phyloP scores from a whole-genome alignment of 2,888 invertebrate species.

The Calephelis perditalis region DNA sequence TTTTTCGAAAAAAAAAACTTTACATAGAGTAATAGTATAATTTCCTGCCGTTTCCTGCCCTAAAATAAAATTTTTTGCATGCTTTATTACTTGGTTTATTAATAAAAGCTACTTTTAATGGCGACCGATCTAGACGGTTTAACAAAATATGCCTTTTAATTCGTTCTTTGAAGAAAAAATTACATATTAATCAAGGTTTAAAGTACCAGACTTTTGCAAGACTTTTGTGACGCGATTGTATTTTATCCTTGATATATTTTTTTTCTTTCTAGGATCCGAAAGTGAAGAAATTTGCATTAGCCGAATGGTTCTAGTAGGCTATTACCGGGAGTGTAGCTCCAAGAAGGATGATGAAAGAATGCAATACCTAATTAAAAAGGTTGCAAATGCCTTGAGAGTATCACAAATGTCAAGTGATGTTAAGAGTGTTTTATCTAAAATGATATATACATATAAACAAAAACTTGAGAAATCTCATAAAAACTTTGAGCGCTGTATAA shows the following conservation, averaged over 20 bases:
- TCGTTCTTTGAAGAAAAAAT: not conserved
- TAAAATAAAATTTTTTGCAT: conserved; percentile 4
- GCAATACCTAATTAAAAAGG: conserved; percentile 1
- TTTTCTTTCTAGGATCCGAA: conserved; percentile 4
- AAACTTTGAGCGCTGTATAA: conserved; percentile 7
- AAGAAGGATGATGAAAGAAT: conserved; percentile 3
- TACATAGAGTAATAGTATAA: conserved; percentile 1
- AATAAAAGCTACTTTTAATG: conserved; percentile 5
- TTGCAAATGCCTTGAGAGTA: not conserved
- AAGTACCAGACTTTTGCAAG: not conserved
- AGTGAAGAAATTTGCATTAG: conserved; percentile 7
- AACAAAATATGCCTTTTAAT: conserved; percentile 2
- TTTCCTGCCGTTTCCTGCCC: conserved; percentile 1
- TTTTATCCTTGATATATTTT: conserved; percentile 1
- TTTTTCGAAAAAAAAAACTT: conserved; percentile 1
- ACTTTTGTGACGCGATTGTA: not conserved
- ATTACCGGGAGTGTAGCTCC: conserved; percentile 6
- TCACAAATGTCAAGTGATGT: conserved; percentile 4
- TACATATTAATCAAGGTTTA: not conserved
- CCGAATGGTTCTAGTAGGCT: conserved; percentile 3
- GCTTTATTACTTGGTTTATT: conserved; percentile 1
- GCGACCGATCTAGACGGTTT: conserved; percentile 3
- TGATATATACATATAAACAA: conserved; percentile 13
- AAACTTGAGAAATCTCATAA: conserved; percentile 6
- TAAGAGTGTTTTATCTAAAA: conserved; percentile 13